A percentile compares a stretch with the other conserved stretches of the same genome.
These are phyloP conservation scores for Melanotaenia pygmaea DNA, from an alignment of 2,797 vertebrate species.

Conservation along the genomic window DNA sequence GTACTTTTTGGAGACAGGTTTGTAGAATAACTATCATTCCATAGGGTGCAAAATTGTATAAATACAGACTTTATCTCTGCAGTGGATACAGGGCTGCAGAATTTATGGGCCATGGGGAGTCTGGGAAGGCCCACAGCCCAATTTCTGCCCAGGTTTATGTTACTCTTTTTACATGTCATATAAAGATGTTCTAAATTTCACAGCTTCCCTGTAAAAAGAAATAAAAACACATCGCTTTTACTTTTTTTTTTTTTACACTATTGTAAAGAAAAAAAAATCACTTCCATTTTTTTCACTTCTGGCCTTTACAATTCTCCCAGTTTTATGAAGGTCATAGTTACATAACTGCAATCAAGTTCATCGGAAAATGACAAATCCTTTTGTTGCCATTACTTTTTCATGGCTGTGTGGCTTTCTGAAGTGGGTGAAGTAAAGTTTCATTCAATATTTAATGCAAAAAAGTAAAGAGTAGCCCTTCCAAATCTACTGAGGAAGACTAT, in stretches of 20 bases:
- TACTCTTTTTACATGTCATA: no score
- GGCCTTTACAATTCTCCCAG: background rate
- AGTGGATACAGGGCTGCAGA: no score
- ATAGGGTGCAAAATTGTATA: background rate
- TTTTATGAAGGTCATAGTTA: constrained; percentile 30
- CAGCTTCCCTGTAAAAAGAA: background rate
- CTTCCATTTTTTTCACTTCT: background rate
- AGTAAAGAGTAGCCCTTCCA: constrained; percentile 57
- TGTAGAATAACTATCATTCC: no score
- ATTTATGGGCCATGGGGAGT: no score
- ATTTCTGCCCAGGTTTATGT: no score
- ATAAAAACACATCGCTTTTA: background rate
- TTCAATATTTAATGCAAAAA: constrained; percentile 67
- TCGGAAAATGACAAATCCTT: constrained; percentile 67
- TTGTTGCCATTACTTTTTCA: constrained; percentile 80
- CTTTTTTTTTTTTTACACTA: background rate
- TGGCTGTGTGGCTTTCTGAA: constrained; percentile 49
- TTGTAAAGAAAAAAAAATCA: background rate
- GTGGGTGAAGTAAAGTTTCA: constrained; percentile 60
- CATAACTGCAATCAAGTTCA: constrained; percentile 39
- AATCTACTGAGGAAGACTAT: constrained; percentile 49
- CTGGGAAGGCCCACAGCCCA: no score
- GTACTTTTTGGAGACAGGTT: background rate
- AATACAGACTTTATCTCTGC: no score
- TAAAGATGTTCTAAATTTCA: no score